A percentile compares a stretch with the other conserved stretches of the same genome.
These are phyloP conservation scores for Cairina moschata DNA, from an alignment of 2,113 vertebrate genomes.

Conservation along the genomic window DNA sequence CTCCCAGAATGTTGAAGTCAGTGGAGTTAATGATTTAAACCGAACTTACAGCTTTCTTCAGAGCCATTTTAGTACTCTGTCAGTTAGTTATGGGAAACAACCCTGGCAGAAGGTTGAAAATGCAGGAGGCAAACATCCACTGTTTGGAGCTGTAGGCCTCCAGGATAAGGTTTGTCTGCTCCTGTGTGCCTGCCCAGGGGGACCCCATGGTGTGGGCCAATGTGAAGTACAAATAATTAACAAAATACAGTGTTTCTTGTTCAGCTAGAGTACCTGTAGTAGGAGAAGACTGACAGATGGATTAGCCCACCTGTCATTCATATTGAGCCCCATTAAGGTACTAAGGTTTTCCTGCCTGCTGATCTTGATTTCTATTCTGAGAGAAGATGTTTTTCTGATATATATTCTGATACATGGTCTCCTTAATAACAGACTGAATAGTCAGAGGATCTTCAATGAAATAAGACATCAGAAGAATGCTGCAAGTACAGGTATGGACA, in stretches of 20 bases:
- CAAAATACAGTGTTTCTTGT: not conserved
- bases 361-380: not conserved
- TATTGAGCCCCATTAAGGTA: not conserved
- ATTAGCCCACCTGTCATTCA: not conserved
- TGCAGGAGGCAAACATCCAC: not conserved
- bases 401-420: not conserved
- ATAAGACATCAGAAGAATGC: not conserved
- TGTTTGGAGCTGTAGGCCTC: not conserved
- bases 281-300: not conserved
- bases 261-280: not conserved
- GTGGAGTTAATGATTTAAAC: conserved; percentile 9
- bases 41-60: not conserved
- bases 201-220: not conserved
- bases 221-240: not conserved
- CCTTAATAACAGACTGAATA: not conserved
- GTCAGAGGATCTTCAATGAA: not conserved
- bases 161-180: not conserved
- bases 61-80: not conserved
- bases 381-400: not conserved
- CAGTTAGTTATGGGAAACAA: not conserved
- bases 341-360: not conserved
- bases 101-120: not conserved
- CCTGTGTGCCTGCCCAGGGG: not conserved
- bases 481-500: not conserved
- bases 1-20: not conserved